These are phyloP conservation scores for Drosophila sordidula DNA, from an alignment of 2,888 invertebrate species.

Conservation along the genomic window DNA sequence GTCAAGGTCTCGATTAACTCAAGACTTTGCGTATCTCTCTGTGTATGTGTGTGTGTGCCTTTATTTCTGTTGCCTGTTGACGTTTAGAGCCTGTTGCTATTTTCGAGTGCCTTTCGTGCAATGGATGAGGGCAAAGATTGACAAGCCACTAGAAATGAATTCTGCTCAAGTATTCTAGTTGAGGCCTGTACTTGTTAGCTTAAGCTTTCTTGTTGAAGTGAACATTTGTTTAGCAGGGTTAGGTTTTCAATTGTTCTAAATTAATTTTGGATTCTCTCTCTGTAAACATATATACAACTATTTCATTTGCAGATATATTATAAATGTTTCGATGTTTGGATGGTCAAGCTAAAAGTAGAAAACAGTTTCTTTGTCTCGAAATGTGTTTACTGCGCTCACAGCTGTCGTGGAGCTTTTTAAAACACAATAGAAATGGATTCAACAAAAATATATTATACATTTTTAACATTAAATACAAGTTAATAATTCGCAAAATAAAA, in stretches of 20 bases:
- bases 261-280: background rate
- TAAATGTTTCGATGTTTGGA: too few relatives aligned
- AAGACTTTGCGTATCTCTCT: slow-evolving; percentile 7
- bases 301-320: too few relatives aligned
- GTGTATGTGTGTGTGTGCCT: background rate
- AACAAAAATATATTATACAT: too few relatives aligned
- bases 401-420: too few relatives aligned
- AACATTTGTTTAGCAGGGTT: background rate
- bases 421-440: too few relatives aligned
- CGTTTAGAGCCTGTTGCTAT: slow-evolving; percentile 28
- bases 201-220: background rate
- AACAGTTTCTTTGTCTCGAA: too few relatives aligned
- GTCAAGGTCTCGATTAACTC: slow-evolving; percentile 50
- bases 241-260: background rate
- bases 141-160: slow-evolving; percentile 23
- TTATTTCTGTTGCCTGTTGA: slow-evolving; percentile 9
- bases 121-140: slow-evolving; percentile 26
- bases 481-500: too few relatives aligned
- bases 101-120: slow-evolving; percentile 13
- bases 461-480: too few relatives aligned
- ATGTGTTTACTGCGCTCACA: too few relatives aligned
- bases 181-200: background rate
- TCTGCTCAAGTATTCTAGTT: slow-evolving; percentile 9
- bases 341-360: too few relatives aligned
- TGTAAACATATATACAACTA: too few relatives aligned